Base-by-base conservation (phyloP, 2,888 invertebrate genomes). In the Athrips mouffetella region DNA sequence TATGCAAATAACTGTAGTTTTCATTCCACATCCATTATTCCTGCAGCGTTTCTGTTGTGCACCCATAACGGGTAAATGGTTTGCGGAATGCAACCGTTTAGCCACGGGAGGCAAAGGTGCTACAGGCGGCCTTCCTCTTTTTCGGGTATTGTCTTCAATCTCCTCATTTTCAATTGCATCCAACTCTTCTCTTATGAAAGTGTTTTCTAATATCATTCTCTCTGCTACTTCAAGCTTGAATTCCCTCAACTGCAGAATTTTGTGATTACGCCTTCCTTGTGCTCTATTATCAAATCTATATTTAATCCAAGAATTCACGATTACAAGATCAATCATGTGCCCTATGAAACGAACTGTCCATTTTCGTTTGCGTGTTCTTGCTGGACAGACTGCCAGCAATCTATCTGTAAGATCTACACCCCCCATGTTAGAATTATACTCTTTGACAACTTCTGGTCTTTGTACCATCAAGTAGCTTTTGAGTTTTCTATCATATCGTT, bases 401-500 rank as follows among this genome's bases (percentile, higher is more conserved):
- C 54, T 45, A 18, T 55, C 55, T 7, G 55, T 49, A 2, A 58
- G 44, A 39, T 54, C 51, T n/a, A 56, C 56, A 6, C 58, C 58
- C 10, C 58, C 53, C 53, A 56, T 53, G 18, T 58, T 52, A 13
- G 42, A 15, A 27, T 54, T 58, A 23, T 56, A 58, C 18, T 46
- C 33, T 49, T 42, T 51, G 15, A 54, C 40, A 7, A 51, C 25
- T 48, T 48, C 45, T 21, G 54, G 55, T 37, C 51, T 21, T 33
- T 11, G 40, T 6, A 55, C 47, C 21, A 27, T 27, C 11, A 48
- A 30, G 23, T 51, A 52, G 7, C 30, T n/a, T 21, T 44, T 41
- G 13, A 45, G 23, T 27, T 44, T 48, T 45, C 41, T 53, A 39
- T 45, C 48, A 33, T 48, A 58, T 16, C 52, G 16, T 41, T 39